Evolutionary conservation across 1,140 invertebrate genomes (phyloP).

Genomic region (Apis dorsata): DNA sequence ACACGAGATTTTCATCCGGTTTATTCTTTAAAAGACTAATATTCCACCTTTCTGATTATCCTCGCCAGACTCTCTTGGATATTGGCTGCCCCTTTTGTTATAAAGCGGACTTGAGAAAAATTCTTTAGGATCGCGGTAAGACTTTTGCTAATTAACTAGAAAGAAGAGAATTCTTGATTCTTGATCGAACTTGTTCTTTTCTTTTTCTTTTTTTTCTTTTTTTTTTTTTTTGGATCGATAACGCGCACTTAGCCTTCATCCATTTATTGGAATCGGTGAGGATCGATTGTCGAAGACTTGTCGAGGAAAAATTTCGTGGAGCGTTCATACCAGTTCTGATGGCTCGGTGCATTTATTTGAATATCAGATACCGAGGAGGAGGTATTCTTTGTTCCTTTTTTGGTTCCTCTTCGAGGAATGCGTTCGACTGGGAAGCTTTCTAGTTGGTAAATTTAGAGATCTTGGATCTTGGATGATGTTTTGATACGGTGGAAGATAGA

Average conservation of each 20-base stretch:
- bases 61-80: constrained; percentile 16
- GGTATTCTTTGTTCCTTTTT: background rate
- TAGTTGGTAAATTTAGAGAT: background rate
- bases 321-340: background rate
- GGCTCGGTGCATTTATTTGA: background rate
- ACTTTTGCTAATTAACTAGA: constrained; percentile 43
- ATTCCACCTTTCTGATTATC: constrained; percentile 9
- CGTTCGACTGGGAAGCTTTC: background rate
- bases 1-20: background rate
- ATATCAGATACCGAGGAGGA: background rate
- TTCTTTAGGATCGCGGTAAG: constrained; percentile 6
- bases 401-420: too few species aligned
- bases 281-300: too few species aligned
- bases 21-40: constrained; percentile 43
- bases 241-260: background rate
- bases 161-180: background rate
- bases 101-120: constrained; percentile 36
- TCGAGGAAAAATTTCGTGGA: background rate
- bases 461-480: too few species aligned
- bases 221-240: background rate
- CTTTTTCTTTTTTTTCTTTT: too few species aligned
- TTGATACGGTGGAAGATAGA: too few species aligned
- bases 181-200: background rate
- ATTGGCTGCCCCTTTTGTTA: constrained; percentile 41
- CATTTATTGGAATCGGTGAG: background rate